Evolutionary conservation across 1,140 invertebrate species (phyloP), one percentile per base, ranked within the genome.

Genomic region (Laodelphax striatellus): DNA sequence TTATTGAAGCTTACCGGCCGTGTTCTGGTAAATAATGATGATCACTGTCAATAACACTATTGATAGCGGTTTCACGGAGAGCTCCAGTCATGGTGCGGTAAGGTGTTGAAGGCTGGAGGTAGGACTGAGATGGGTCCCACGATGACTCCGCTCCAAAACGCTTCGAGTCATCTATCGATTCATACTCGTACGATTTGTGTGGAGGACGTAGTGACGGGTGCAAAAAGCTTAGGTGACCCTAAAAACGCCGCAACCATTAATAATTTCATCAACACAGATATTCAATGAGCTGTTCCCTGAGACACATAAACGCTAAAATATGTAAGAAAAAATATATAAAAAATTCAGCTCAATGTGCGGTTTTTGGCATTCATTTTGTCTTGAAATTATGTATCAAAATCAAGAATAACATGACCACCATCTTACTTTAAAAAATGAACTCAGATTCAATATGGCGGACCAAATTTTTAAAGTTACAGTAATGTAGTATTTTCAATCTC

Each of bases 181-280:
- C 76, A 64, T 74, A 77, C 63, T 78, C 76, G 63, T 71, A 77
- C 11, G 75, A 75, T 63, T 77, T 78, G 64, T 75, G 75, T 8
- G 71, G 73, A 31, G 70, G 70, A 57, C 67, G 66, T 62, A 73
- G 65, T 57, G 67, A 69, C 13, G 69, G 63, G 58, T 69, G 68
- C 21, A 62, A 57, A 43, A 64, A 64, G 14, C 65, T 63, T 55
- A 67, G 52, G 60, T 69, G 69, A 14, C 66, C 65, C 70, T 71
- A 62, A 28, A 65, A 60, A 52, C 14, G 34, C 11, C 34, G 10
- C 34, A 58, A 57, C 2, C 24, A 28, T 28, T 28, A 28, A 28
- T 28, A 28, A 6, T 28, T 6, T 28, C 24, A 28, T 28, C 24
- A 28, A 46, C 19, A 46, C 44, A 4, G 19, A 46, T 4, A 19